These are phyloP conservation scores for Caranx melampygus DNA, from an alignment of 2,113 vertebrate genomes.

Conservation along the genomic window DNA sequence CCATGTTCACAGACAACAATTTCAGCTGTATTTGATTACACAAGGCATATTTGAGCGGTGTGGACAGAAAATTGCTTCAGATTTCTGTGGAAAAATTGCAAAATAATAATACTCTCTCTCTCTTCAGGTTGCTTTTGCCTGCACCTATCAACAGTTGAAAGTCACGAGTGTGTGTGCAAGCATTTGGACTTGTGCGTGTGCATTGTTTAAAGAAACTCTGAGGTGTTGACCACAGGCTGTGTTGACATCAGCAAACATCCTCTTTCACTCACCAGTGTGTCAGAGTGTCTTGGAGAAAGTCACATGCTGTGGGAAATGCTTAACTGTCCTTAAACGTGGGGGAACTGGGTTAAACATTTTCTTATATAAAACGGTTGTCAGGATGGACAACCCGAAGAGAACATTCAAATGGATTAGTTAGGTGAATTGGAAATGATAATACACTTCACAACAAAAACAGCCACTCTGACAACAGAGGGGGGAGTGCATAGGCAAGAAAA, in stretches of 20 bases:
- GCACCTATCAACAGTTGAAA: conserved; percentile 7
- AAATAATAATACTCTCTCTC: not conserved
- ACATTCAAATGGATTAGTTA: not conserved
- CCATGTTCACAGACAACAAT: not conserved
- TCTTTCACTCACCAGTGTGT: conserved; percentile 4
- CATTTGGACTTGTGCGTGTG: not conserved
- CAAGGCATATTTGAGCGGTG: not conserved
- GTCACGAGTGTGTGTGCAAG: conserved; percentile 5
- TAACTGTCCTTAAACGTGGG: not conserved
- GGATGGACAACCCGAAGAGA: not conserved
- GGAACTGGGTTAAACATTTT: not conserved
- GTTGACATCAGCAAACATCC: conserved; percentile 26
- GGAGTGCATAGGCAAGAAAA: no score
- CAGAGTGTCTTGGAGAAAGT: conserved; percentile 2
- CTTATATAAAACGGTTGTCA: not conserved
- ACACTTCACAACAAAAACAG: not conserved
- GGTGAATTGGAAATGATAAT: not conserved
- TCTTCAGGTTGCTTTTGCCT: not conserved
- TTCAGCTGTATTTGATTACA: not conserved
- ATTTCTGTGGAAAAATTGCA: not conserved
- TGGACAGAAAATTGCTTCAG: not conserved
- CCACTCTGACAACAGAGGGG: no score
- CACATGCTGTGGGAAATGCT: not conserved
- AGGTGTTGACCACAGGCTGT: not conserved
- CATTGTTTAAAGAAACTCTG: not conserved